These are phyloP conservation scores for Corydoras maculifer DNA, from an alignment of 2,113 vertebrate genomes.

Conservation along the genomic window DNA sequence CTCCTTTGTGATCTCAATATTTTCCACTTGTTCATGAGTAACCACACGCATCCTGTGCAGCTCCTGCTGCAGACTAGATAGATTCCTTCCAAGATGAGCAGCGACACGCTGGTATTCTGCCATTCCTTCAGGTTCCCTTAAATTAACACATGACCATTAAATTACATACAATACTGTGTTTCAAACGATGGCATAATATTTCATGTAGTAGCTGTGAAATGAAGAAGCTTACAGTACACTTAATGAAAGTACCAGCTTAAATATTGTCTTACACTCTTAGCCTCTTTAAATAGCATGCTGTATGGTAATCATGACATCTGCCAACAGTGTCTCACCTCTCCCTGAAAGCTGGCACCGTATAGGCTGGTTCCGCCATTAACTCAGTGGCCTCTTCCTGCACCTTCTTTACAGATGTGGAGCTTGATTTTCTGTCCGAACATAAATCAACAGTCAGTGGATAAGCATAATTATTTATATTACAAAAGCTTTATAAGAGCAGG, in stretches of 20 bases:
- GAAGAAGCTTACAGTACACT: constrained; percentile 8
- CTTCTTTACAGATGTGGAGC: no score
- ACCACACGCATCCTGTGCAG: constrained; percentile 62
- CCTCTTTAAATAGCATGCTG: constrained; percentile 32
- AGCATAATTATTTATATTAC: not conserved
- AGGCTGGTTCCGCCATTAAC: constrained; percentile 64
- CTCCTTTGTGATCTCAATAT: constrained; percentile 59
- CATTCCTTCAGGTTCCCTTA: constrained; percentile 55
- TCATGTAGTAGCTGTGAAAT: not conserved
- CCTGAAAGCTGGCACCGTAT: constrained; percentile 65
- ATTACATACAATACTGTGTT: not conserved
- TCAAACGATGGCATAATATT: not conserved
- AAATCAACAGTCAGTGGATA: not conserved
- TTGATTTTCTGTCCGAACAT: constrained; percentile 25
- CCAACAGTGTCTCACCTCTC: constrained; percentile 59
- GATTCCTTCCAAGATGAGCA: constrained; percentile 58
- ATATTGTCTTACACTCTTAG: constrained; percentile 45
- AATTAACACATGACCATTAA: no score
- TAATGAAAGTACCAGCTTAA: constrained; percentile 27
- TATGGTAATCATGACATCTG: constrained; percentile 11
- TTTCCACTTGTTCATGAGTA: constrained; percentile 64
- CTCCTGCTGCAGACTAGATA: constrained; percentile 63
- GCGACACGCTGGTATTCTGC: constrained; percentile 66
- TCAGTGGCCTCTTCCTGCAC: constrained; percentile 56
- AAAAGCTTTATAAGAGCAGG: not conserved